Percentiles rank a stretch among this genome's conserved stretches.
These are phyloP conservation scores for Drosophila stalkeri DNA, from an alignment of 2,888 invertebrate species.

Conservation along the genomic window DNA sequence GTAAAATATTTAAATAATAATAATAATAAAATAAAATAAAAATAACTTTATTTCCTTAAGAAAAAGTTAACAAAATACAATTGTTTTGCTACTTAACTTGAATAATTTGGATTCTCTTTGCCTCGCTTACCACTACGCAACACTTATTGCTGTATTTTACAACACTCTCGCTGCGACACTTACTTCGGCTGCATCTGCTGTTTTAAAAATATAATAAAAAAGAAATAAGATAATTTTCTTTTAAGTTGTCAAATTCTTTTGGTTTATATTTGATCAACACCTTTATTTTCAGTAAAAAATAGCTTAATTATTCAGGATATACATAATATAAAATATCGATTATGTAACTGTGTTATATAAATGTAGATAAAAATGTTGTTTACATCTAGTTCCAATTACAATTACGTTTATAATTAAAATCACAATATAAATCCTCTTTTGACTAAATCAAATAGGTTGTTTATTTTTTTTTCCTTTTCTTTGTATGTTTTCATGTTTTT, in stretches of 20 bases:
- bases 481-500: conserved; percentile 4
- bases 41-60: too few species aligned
- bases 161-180: neutral
- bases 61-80: too few species aligned
- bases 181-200: neutral
- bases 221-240: neutral
- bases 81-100: neutral
- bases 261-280: conserved; percentile 20
- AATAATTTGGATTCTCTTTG: neutral
- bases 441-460: conserved; percentile 11
- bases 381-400: conserved; percentile 9
- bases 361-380: conserved; percentile 33
- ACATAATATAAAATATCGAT: conserved; percentile 10
- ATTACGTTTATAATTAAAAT: conserved; percentile 54
- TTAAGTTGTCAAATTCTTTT: neutral
- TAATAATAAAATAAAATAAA: too few species aligned
- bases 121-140: neutral
- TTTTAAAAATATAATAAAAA: neutral
- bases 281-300: conserved; percentile 34
- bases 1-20: too few species aligned
- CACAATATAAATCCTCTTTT: conserved; percentile 51
- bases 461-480: conserved; percentile 2
- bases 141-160: neutral
- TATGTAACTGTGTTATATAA: conserved; percentile 1
- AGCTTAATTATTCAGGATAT: conserved; percentile 39